Conservation (phyloP, 2,797 vertebrate species). For the Antennarius maculatus region DNA sequence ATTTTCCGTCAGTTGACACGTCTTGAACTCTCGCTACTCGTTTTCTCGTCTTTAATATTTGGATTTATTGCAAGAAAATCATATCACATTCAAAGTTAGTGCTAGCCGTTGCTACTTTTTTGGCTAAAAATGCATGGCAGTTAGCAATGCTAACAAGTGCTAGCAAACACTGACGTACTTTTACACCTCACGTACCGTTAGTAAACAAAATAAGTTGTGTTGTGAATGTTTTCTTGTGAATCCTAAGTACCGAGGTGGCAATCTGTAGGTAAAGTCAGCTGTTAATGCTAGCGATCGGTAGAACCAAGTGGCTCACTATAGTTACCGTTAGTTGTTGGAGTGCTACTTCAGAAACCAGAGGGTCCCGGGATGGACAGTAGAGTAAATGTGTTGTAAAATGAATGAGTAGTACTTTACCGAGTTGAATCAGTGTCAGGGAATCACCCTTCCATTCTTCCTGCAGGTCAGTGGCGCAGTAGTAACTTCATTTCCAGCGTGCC, state of each 20-base stretch:
- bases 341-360: slow-evolving; percentile 8
- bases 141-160: slow-evolving; percentile 52
- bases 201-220: rapidly evolving
- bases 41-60: not conserved
- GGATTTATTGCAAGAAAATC: too few relatives aligned
- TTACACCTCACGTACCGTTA: not conserved
- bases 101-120: slow-evolving; percentile 2
- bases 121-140: not conserved
- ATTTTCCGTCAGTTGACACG: not conserved
- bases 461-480: slow-evolving; percentile 29
- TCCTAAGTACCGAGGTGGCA: not conserved
- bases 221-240: not conserved
- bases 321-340: slow-evolving; percentile 27
- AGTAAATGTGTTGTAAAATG: not conserved
- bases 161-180: slow-evolving; percentile 24
- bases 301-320: slow-evolving; percentile 14
- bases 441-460: slow-evolving; percentile 39
- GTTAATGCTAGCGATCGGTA: slow-evolving; percentile 18
- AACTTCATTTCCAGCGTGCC: slow-evolving; percentile 27
- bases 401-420: slow-evolving; percentile 50
- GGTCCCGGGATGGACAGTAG: not conserved
- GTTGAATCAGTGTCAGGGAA: slow-evolving; percentile 30
- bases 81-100: not conserved
- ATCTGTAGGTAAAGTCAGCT: not conserved
- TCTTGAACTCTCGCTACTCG: not conserved